Evolutionary conservation across 2,113 vertebrate species (phyloP).

Genomic region (Laticauda laticaudata): DNA sequence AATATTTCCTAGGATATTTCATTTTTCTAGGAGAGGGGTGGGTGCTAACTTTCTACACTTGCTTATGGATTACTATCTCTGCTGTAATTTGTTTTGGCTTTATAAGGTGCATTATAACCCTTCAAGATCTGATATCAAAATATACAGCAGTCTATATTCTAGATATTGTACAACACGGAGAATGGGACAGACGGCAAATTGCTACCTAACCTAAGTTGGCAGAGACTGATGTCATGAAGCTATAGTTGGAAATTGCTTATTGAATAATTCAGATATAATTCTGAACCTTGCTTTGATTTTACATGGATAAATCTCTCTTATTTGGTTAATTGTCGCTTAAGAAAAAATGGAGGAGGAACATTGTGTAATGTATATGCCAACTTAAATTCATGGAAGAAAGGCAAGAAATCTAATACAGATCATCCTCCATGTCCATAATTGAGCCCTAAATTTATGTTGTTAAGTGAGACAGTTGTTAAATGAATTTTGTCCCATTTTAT

Average conservation of each 20-base stretch:
- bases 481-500: too few relatives aligned
- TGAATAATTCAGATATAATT: conserved; percentile 60
- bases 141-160: neutral
- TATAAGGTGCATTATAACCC: neutral
- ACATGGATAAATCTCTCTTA: neutral
- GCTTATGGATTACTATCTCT: too few relatives aligned
- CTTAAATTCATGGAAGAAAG: neutral
- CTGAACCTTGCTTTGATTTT: neutral
- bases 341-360: neutral
- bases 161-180: neutral
- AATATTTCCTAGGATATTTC: too few relatives aligned
- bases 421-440: too few relatives aligned
- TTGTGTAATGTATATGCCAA: neutral
- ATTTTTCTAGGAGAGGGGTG: too few relatives aligned
- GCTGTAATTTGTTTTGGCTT: neutral
- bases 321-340: neutral
- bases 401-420: neutral
- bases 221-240: conserved; percentile 19
- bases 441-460: too few relatives aligned
- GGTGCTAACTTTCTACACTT: neutral
- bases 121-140: neutral
- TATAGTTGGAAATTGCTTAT: conserved; percentile 56
- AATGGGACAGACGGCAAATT: neutral
- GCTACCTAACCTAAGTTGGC: neutral
- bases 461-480: too few relatives aligned